Conservation (phyloP, 2,113 vertebrate genomes). For the Gambusia holbrooki region DNA sequence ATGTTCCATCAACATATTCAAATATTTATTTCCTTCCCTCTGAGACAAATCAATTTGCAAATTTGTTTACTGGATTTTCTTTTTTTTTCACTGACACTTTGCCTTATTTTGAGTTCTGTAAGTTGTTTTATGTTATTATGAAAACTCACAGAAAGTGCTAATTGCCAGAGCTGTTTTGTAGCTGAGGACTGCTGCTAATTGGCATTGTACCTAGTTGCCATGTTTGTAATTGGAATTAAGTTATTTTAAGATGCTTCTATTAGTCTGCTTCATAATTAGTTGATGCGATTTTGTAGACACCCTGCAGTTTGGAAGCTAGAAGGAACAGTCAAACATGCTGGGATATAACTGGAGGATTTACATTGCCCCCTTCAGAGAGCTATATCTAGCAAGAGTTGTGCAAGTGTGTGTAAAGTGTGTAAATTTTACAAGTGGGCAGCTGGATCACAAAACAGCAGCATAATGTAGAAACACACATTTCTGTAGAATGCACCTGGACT, state of each 20-base stretch:
- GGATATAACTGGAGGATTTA: background rate
- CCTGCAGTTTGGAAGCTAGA: background rate
- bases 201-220: constrained; percentile 8
- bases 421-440: background rate
- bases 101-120: constrained; percentile 6
- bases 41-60: background rate
- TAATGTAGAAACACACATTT: background rate
- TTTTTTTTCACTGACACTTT: constrained; percentile 5
- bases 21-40: background rate
- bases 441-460: background rate
- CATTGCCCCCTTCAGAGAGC: background rate
- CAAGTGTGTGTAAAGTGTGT: background rate
- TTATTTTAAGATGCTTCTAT: constrained; percentile 27
- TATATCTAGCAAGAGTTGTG: background rate
- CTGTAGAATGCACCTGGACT: constrained; percentile 11
- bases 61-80: constrained; percentile 19
- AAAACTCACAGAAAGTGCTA: constrained; percentile 51
- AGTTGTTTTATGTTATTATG: constrained; percentile 16
- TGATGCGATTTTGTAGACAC: constrained; percentile 1
- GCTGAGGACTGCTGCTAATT: constrained; percentile 41
- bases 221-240: constrained; percentile 20
- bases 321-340: constrained; percentile 1
- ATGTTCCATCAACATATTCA: background rate
- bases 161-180: constrained; percentile 46
- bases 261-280: constrained; percentile 1